Conservation (phyloP, 2,888 invertebrate species). For the Eristalis pertinax region DNA sequence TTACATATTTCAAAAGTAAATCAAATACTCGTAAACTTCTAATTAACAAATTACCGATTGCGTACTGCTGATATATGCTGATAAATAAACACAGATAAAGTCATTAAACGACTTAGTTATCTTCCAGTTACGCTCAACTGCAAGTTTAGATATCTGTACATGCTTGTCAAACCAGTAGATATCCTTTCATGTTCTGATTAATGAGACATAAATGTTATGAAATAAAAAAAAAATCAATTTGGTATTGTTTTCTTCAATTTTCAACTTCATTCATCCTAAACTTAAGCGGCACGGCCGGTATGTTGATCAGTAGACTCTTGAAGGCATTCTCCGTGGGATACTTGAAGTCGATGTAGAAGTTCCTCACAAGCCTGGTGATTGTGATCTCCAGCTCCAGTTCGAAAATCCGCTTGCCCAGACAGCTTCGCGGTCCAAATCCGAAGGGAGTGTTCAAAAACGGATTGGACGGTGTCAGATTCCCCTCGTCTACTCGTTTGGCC, state of each 20-base stretch:
- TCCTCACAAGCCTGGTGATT: slow-evolving; percentile 79
- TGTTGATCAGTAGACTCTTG: slow-evolving; percentile 75
- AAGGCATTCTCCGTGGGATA: slow-evolving; percentile 75
- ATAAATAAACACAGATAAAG: no score
- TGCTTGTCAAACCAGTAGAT: no score
- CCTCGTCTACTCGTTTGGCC: slow-evolving; percentile 82
- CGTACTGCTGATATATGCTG: no score
- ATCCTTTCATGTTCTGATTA: no score
- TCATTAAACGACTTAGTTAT: no score
- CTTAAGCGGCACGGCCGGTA: slow-evolving; percentile 77
- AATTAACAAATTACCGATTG: no score
- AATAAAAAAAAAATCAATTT: no score
- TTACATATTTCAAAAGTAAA: no score
- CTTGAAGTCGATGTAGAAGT: slow-evolving; percentile 76
- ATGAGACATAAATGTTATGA: no score
- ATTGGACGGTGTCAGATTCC: slow-evolving; percentile 60
- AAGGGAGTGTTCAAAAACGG: slow-evolving; percentile 86
- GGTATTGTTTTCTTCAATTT: slow-evolving; percentile 37
- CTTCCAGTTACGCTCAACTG: no score
- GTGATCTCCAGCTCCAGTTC: slow-evolving; percentile 86
- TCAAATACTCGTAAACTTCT: no score
- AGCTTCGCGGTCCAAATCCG: slow-evolving; percentile 86
- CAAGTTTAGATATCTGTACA: no score
- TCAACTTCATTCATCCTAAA: slow-evolving; percentile 77
- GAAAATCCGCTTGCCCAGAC: slow-evolving; percentile 88